These are phyloP conservation scores for Halocynthia aurantium DNA, from an alignment of 23 tunicate genomes.

Conservation along the genomic window DNA sequence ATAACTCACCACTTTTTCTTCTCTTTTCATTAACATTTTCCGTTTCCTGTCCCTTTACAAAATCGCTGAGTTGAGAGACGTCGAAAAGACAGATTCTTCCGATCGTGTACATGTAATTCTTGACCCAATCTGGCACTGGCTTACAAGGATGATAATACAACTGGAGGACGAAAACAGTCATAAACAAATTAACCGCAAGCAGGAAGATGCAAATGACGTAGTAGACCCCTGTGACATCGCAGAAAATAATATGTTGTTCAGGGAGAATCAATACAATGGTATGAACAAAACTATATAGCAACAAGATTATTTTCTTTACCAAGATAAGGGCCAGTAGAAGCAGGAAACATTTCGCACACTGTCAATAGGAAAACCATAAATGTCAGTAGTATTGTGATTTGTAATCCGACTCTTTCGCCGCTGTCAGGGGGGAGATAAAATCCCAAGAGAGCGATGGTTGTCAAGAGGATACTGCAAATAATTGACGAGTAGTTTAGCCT, in stretches of 20 bases:
- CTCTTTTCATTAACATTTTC: background rate
- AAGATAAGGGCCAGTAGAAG: constrained; percentile 78
- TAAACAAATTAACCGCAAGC: constrained; percentile 57
- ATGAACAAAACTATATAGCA: background rate
- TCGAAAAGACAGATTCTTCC: constrained; percentile 1
- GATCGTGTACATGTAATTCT: background rate
- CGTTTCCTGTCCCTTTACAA: background rate
- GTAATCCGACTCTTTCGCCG: constrained; percentile 81
- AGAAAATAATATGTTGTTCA: background rate
- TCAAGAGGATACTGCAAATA: constrained; percentile 41
- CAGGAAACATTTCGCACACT: constrained; percentile 90
- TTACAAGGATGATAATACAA: constrained; percentile 52
- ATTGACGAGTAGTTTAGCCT: background rate
- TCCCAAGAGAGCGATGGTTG: constrained; percentile 65
- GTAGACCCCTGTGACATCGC: constrained; percentile 19
- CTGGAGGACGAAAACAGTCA: constrained; percentile 75
- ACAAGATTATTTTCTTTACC: constrained; percentile 21
- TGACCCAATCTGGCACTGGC: constrained; percentile 18
- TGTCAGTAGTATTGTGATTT: constrained; percentile 74
- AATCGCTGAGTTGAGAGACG: constrained; percentile 5
- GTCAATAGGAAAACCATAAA: constrained; percentile 80
- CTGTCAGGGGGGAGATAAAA: constrained; percentile 82
- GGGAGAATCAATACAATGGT: background rate
- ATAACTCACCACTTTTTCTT: no score
- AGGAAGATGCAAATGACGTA: constrained; percentile 74